Evolutionary conservation across 1,140 invertebrate species (phyloP), one percentile per base, ranked within the genome.

Genomic region (Octopus sinensis): DNA sequence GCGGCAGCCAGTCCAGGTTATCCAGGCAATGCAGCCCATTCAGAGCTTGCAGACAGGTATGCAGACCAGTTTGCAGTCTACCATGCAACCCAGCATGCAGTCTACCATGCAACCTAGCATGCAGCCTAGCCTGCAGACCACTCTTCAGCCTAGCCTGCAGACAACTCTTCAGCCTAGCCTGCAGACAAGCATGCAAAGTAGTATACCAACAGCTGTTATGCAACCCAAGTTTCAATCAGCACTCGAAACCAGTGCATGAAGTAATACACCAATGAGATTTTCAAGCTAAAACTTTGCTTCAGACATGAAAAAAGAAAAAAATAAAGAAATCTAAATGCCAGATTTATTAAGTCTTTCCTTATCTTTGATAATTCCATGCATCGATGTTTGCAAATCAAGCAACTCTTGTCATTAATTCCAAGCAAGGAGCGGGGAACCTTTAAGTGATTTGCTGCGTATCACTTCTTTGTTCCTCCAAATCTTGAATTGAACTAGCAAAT

Each of bases 1-100:
- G 52, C 43, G 76, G 52, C 76, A 77, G 76, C 76, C 76, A 77
- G 30, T 77, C 13, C 68, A 73, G 13, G 68, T 73, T 73, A 73
- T 73, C 13, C 68, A 73, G 68, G 13, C 68, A 73, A 73, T 73
- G 68, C 68, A 73, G 68, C 68, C 68, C 9, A 73, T 73, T 9
- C 68, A 73, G 68, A 73, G 17, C 68, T n/a, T 73, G 68, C 68
- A 73, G 30, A 17, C 5, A n/a, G 13, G 68, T 13, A 73, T 73
- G 68, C 68, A 73, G 68, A 73, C 68, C 9, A 73, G 17, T 6
- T 23, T 73, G 68, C 68, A 73, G 68, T 6, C 68, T 13, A 71
- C 68, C 5, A 13, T 71, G 68, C 68, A 71, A 13, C 68, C 68
- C 4, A 73, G 17, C 5, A 73, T 73, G 68, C 68, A 13, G 6